These are phyloP conservation scores for Drosophila ezoana DNA, from an alignment of 2,888 invertebrate genomes.

Conservation along the genomic window DNA sequence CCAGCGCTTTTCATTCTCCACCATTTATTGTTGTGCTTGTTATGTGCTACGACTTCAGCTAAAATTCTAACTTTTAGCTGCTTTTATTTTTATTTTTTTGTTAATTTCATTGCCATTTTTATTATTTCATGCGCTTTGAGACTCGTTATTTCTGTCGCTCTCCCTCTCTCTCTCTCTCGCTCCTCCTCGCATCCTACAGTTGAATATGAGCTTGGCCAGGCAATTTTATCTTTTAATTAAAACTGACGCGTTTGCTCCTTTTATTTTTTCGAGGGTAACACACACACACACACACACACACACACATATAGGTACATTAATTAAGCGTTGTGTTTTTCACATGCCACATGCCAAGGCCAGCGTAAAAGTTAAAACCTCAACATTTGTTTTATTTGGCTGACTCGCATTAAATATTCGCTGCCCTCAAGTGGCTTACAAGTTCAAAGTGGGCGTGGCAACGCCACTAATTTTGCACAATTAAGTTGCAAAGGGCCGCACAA, in stretches of 20 bases:
- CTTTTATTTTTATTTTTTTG: slow-evolving; percentile 40
- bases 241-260: slow-evolving; percentile 64
- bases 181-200: slow-evolving; percentile 8
- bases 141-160: slow-evolving; percentile 37
- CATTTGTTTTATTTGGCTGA: slow-evolving; percentile 68
- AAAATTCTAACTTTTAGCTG: slow-evolving; percentile 47
- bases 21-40: slow-evolving; percentile 17
- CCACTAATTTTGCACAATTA: slow-evolving; percentile 68
- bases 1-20: slow-evolving; percentile 15
- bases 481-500: slow-evolving; percentile 37
- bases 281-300: not conserved
- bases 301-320: slow-evolving; percentile 62
- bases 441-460: slow-evolving; percentile 17
- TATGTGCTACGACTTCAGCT: slow-evolving; percentile 21
- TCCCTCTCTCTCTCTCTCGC: not conserved
- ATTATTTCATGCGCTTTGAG: slow-evolving; percentile 73
- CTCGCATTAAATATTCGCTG: slow-evolving; percentile 59
- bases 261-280: slow-evolving; percentile 16
- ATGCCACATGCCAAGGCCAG: slow-evolving; percentile 41
- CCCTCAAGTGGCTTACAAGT: slow-evolving; percentile 36
- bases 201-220: slow-evolving; percentile 43
- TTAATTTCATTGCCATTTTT: slow-evolving; percentile 72
- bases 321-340: slow-evolving; percentile 68
- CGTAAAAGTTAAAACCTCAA: slow-evolving; percentile 50
- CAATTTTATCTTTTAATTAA: slow-evolving; percentile 78